Base-by-base conservation (phyloP, 2,113 vertebrate genomes). In the Dicentrarchus labrax region DNA sequence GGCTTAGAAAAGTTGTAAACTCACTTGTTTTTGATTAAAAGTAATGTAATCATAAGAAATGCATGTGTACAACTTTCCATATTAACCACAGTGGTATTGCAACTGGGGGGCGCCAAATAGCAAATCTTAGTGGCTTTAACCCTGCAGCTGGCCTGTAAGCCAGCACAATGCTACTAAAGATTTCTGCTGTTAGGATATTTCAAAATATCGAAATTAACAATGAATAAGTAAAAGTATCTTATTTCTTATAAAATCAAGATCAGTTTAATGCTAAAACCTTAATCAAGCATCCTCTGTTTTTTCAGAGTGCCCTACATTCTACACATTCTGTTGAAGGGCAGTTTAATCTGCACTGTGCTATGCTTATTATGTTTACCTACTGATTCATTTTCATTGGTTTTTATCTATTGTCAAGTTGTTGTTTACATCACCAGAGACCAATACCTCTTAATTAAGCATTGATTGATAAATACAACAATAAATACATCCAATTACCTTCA, bases 401-500 rank as follows among this genome's bases (percentile, higher is more conserved):
- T 69, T 36, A 47, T 64, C 19, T 41, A 9, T 19, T 43, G 16
- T 54, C n/a, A 59, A 13, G 45, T 21, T 48, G 71, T 30, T 60
- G 16, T 36, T 17, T 10, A 51, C 13, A 21, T 57, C 59, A 56
- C 5, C 9, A 24, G 30, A 41, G 30, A 57, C 30, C 50, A 48
- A 21, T 16, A 15, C 10, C 50, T 73, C 15, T 48, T 38, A 30
- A 70, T 56, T 54, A 68, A 60, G 73, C 54, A 61, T 9, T 41
- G 56, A n/a, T n/a, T n/a, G n/a, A 48, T 69, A 30, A 30, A 30
- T 30, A 30, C 2, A 30, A 48, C 6, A 57, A 51, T 21, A 59
- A 72, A 59, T 62, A 48, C 3, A 85, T 13, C 8, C 4, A 66
- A 45, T 72, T 15, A 43, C 13, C 8, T n/a, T 76, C 19, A 76